phyloP scores from a whole-genome alignment of 2,797 vertebrate genomes.

The Rhinoraja longicauda region DNA sequence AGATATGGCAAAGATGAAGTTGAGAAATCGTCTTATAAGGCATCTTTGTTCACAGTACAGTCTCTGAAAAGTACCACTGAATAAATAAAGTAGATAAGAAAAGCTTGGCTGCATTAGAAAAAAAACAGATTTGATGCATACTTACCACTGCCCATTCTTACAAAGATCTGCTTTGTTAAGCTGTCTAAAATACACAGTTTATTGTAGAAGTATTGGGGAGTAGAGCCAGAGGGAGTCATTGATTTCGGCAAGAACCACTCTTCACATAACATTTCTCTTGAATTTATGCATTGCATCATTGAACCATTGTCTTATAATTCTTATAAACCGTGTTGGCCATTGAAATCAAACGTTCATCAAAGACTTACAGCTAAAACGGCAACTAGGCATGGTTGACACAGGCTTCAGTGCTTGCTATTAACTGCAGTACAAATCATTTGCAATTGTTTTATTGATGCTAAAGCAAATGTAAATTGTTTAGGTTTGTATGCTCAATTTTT shows the following conservation, averaged over 20 bases:
- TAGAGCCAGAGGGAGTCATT: slow-evolving; percentile 40
- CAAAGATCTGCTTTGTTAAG: slow-evolving; percentile 40
- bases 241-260: no score
- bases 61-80: neutral
- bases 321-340: no score
- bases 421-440: slow-evolving; percentile 50
- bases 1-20: neutral
- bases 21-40: neutral
- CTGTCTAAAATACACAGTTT: slow-evolving; percentile 59
- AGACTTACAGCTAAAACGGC: no score
- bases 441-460: slow-evolving; percentile 62
- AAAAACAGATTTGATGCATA: neutral
- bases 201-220: slow-evolving; percentile 57
- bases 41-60: no score
- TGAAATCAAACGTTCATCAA: no score
- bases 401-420: slow-evolving; percentile 64
- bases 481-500: slow-evolving; percentile 40
- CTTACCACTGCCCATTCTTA: no score
- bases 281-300: no score
- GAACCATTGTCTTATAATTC: no score
- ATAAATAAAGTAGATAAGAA: neutral
- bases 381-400: slow-evolving; percentile 52
- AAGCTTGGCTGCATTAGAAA: neutral
- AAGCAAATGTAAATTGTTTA: slow-evolving; percentile 67
- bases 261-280: no score